Percentiles rank a stretch among this genome's conserved stretches.
Conservation (phyloP, 2,888 invertebrate genomes). For the Lysandra bellargus region DNA sequence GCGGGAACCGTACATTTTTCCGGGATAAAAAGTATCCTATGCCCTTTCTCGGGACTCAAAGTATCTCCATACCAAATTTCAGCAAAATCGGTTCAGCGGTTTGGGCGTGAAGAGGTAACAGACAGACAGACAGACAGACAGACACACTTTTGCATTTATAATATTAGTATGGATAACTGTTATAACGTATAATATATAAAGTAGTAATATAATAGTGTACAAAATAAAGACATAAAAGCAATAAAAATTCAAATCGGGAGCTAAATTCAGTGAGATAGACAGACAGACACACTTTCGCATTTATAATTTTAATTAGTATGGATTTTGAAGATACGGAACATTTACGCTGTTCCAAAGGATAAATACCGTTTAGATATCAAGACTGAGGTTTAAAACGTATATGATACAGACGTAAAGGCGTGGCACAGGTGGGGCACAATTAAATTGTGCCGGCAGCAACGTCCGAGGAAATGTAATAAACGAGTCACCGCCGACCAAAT, state of each 20-base stretch:
- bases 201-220: neutral
- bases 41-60: too few relatives aligned
- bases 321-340: neutral
- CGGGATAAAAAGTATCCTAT: too few relatives aligned
- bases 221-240: neutral
- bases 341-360: neutral
- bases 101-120: too few relatives aligned
- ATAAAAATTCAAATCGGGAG: constrained; percentile 9
- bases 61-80: too few relatives aligned
- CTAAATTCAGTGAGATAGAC: neutral
- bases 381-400: constrained; percentile 38
- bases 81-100: too few relatives aligned
- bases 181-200: neutral
- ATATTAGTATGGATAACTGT: neutral
- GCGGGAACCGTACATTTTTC: too few relatives aligned
- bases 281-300: too few relatives aligned
- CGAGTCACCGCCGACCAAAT: constrained; percentile 65
- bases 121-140: too few relatives aligned
- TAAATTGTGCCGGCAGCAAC: constrained; percentile 66
- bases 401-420: constrained; percentile 51
- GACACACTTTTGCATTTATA: too few relatives aligned
- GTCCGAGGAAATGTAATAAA: constrained; percentile 72
- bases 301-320: too few relatives aligned
- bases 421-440: constrained; percentile 64
- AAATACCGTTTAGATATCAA: neutral